These are phyloP conservation scores for Turdus rufiventris DNA, from an alignment of 2,113 vertebrate genomes.

Conservation along the genomic window DNA sequence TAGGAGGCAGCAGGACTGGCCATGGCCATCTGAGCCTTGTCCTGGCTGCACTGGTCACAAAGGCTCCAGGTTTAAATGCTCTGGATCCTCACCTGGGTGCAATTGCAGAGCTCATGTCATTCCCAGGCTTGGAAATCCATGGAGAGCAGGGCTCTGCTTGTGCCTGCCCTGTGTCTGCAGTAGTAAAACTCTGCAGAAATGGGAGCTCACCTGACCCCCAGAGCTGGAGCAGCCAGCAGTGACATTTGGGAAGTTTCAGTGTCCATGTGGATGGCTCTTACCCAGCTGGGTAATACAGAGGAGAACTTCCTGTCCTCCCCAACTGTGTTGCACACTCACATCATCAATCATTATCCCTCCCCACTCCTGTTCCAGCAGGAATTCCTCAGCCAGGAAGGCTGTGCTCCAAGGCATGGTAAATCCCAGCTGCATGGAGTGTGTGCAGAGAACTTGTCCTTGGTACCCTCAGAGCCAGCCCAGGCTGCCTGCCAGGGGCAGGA, in stretches of 20 bases:
- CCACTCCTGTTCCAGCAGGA: not conserved
- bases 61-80: not conserved
- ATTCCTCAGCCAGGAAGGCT: not conserved
- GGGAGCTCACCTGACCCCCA: rapidly evolving
- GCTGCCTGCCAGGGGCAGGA: not conserved
- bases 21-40: not conserved
- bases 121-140: rapidly evolving
- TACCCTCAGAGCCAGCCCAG: not conserved
- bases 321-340: not conserved
- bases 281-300: not conserved
- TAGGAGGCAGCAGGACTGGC: not conserved
- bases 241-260: not conserved
- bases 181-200: not conserved
- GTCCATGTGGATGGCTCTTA: not conserved
- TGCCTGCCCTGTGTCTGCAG: not conserved
- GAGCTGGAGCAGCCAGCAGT: not conserved
- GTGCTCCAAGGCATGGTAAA: not conserved
- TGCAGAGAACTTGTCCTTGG: not conserved
- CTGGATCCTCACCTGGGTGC: not conserved
- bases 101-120: not conserved
- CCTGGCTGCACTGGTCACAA: not conserved
- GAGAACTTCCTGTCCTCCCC: not conserved
- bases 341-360: not conserved
- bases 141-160: not conserved
- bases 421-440: not conserved